phyloP scores from a whole-genome alignment of 2,113 vertebrate species.

The Bos taurus region ARS-UCD2.0 NC_037338.1:13266001-13266500 shows the following conservation, averaged over 20 bases:
- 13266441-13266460: not conserved
- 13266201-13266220: not conserved
- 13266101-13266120: not conserved
- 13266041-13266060: not conserved
- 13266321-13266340: not conserved
- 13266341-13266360: not conserved
- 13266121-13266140: not conserved
- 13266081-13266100: not conserved
- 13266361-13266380: not conserved
- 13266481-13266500: accelerated
- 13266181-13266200: not conserved
- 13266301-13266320: not conserved
- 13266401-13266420: not conserved
- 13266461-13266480: not conserved
- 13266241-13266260: not conserved
- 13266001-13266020: not conserved
- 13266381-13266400: not conserved
- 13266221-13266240: not conserved
- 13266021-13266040: not conserved
- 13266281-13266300: not conserved
- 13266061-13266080: not conserved
- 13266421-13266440: not conserved
- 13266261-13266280: not conserved
- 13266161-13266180: not conserved
- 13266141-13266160: not conserved